These are phyloP conservation scores for Cyphomyrus plagiostoma DNA, from an alignment of 2,113 vertebrate genomes.

Conservation along the genomic window DNA sequence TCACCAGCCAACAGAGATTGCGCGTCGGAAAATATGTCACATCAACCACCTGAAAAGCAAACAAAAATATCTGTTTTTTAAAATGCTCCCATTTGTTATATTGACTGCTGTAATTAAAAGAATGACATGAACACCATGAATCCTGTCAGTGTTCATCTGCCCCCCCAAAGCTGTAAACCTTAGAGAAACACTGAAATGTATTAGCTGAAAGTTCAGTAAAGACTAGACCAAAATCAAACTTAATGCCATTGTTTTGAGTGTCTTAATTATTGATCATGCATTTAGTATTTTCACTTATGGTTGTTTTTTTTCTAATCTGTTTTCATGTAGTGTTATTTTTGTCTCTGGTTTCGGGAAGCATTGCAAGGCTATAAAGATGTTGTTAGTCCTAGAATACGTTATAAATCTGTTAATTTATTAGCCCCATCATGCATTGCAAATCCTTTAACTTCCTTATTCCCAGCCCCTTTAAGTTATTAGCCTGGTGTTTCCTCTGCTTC, in stretches of 20 bases:
- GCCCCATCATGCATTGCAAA: not conserved
- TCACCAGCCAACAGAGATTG: no score
- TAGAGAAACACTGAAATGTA: not conserved
- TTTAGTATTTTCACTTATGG: not conserved
- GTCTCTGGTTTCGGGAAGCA: not conserved
- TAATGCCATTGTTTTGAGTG: not conserved
- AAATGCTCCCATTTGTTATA: no score
- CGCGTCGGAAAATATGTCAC: no score
- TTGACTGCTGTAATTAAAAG: no score
- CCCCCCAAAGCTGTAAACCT: no score
- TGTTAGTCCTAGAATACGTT: not conserved
- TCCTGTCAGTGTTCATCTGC: no score
- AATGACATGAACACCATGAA: no score
- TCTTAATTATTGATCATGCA: not conserved
- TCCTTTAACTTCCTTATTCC: not conserved
- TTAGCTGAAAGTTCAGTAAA: not conserved
- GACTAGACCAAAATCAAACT: not conserved
- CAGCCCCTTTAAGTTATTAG: not conserved
- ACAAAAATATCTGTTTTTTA: no score
- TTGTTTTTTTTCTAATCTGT: not conserved
- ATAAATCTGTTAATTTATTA: conserved; percentile 2
- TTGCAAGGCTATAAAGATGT: not conserved
- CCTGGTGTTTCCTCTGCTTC: not conserved
- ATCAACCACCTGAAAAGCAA: no score
- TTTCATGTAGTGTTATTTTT: not conserved